Percentiles rank a stretch among this genome's conserved stretches.
These are phyloP conservation scores for Talpa occidentalis DNA, from an alignment of 2,113 vertebrate genomes.

Conservation along the genomic window DNA sequence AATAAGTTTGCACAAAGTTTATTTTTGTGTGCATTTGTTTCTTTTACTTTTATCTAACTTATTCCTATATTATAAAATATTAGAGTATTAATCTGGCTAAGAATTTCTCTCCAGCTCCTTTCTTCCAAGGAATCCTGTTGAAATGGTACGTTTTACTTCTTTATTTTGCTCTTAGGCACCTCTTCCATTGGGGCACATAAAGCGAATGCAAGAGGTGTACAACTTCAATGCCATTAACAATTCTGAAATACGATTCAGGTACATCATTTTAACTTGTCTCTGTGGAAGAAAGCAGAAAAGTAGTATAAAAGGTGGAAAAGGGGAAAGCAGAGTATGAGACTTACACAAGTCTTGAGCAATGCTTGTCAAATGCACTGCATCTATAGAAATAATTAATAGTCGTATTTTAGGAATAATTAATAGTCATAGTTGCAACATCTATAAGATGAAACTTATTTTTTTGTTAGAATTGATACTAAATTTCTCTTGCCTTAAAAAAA, in stretches of 20 bases:
- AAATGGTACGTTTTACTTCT: constrained; percentile 58
- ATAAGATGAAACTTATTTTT: not conserved
- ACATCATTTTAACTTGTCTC: constrained; percentile 78
- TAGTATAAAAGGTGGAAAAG: constrained; percentile 14
- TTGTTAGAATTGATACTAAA: constrained; percentile 7
- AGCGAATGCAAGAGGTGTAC: constrained; percentile 95
- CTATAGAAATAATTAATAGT: not conserved
- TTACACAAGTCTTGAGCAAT: not conserved
- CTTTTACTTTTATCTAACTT: constrained; percentile 24
- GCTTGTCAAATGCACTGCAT: not conserved
- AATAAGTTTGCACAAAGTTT: constrained; percentile 39
- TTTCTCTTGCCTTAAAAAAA: constrained; percentile 23
- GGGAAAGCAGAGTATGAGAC: not conserved
- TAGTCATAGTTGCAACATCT: not conserved
- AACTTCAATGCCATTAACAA: constrained; percentile 91
- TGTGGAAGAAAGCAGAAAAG: constrained; percentile 70
- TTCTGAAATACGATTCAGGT: constrained; percentile 97
- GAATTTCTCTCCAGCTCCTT: constrained; percentile 70
- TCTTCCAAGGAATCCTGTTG: constrained; percentile 77
- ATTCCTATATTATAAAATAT: constrained; percentile 46
- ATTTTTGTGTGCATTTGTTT: not conserved
- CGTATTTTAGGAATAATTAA: not conserved
- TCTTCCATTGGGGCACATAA: constrained; percentile 92
- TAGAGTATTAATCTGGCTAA: constrained; percentile 64
- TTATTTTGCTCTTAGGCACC: constrained; percentile 87